Evolutionary conservation across 2,888 invertebrate species (phyloP).

Genomic region (Prosopocoilus inquinatus): DNA sequence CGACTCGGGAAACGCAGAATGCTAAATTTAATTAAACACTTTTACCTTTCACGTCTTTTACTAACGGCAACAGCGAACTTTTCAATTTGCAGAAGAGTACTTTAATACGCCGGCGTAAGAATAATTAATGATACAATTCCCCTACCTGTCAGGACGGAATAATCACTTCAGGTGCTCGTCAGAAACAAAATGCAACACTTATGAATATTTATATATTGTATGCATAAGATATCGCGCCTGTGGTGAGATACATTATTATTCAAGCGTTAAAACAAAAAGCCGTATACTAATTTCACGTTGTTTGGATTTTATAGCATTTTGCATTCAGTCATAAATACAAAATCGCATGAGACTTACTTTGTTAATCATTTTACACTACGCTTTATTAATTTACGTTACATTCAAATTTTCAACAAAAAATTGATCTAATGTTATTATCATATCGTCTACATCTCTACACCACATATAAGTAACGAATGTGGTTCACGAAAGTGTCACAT

Average conservation of each 20-base stretch:
- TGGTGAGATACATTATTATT: conserved; percentile 46
- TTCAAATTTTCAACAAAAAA: too few relatives aligned
- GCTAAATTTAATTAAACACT: conserved; percentile 14
- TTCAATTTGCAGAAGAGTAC: conserved; percentile 10
- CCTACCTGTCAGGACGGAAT: conserved; percentile 42
- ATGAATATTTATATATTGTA: conserved; percentile 47
- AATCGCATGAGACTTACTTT: too few relatives aligned
- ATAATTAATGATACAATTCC: conserved; percentile 41
- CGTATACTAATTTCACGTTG: conserved; percentile 11
- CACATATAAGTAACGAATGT: too few relatives aligned
- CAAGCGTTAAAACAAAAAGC: conserved; percentile 28
- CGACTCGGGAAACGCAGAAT: not conserved
- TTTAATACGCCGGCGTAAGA: conserved; percentile 15
- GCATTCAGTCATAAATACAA: too few relatives aligned
- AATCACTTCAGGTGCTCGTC: conserved; percentile 47
- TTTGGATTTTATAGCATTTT: conserved; percentile 2
- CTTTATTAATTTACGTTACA: too few relatives aligned
- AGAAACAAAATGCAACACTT: conserved; percentile 37
- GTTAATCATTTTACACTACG: too few relatives aligned
- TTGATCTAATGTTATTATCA: too few relatives aligned
- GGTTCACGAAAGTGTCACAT: too few relatives aligned
- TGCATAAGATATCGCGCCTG: conserved; percentile 46
- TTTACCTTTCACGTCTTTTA: conserved; percentile 17
- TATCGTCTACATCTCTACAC: too few relatives aligned
- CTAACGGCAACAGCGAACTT: conserved; percentile 11